A percentile compares a stretch with the other conserved stretches of the same genome.
These are phyloP conservation scores for Neogobius melanostomus DNA, from an alignment of 2,113 vertebrate species.

Conservation along the genomic window DNA sequence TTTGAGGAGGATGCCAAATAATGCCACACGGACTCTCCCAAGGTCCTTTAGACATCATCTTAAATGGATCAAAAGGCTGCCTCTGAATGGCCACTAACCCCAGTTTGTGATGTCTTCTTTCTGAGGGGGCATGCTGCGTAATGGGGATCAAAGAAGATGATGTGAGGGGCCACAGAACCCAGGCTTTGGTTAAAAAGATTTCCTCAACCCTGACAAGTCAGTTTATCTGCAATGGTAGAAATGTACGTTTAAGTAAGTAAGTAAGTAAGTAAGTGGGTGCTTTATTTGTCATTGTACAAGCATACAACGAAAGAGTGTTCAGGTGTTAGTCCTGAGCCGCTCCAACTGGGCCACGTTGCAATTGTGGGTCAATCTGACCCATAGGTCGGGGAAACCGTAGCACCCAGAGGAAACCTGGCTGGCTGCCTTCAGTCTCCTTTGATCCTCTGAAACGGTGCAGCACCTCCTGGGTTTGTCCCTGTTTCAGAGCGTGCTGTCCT, in stretches of 20 bases:
- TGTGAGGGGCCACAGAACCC: conserved; percentile 45
- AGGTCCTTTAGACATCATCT: conserved; percentile 37
- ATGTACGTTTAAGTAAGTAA: conserved; percentile 19
- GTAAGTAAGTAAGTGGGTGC: too few species aligned
- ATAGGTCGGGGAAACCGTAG: too few species aligned
- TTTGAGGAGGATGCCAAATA: conserved; percentile 47
- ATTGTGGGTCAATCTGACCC: too few species aligned
- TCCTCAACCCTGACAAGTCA: conserved; percentile 17
- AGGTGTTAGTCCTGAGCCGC: too few species aligned
- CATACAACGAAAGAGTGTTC: too few species aligned
- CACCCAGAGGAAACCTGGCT: too few species aligned
- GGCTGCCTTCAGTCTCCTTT: too few species aligned
- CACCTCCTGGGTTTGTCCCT: too few species aligned
- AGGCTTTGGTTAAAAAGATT: conserved; percentile 33
- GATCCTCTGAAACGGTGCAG: too few species aligned
- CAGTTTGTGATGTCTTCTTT: conserved; percentile 55
- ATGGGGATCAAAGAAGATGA: conserved; percentile 62
- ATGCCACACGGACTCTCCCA: conserved; percentile 23
- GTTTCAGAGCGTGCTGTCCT: too few species aligned
- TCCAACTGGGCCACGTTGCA: too few species aligned
- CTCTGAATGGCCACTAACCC: conserved; percentile 40
- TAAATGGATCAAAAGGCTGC: conserved; percentile 60
- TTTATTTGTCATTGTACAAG: too few species aligned
- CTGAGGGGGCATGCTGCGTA: conserved; percentile 41
- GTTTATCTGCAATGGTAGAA: conserved; percentile 14